Evolutionary conservation across 1,140 invertebrate genomes (phyloP), one percentile per base, ranked within the genome.

Genomic region (Teleopsis dalmanni): DNA sequence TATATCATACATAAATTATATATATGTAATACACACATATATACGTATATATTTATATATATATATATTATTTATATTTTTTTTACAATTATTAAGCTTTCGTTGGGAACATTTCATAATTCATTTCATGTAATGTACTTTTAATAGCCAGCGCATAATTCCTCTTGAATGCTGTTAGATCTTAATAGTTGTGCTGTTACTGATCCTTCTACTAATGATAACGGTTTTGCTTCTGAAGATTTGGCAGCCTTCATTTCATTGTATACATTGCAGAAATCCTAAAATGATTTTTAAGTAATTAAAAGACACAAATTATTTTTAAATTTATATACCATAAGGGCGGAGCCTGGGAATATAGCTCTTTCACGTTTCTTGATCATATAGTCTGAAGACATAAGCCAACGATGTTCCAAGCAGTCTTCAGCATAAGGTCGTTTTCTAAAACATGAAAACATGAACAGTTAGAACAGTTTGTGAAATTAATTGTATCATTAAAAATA

Each of bases 341-440:
- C 78, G 63, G 82, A 87, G 23, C 88, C 85, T 23, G 87, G 73
- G 73, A 94, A 93, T 37, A 87, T 74, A n/a, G 89, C 85, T 52
- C 89, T 76, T 69, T 96, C 91, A 29, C 93, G 77, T 64, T 91
- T 92, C 73, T 88, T 91, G 44, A 92, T 85, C 84, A 96, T 94
- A 62, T 84, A 90, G 65, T 97, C 92, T 3, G 86, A 86, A 4
- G 88, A 84, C 51, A 88, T 77, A 14, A 98, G 74, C 93, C 95
- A 98, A 68, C 92, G 85, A 71, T 98, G 91, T 63, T 98, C 92
- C 58, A 91, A 81, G 59, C 91, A 95, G 72, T 98, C 94, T 59
- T 97, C 93, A 0, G 88, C 83, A 35, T 85, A 82, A 43, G 95
- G 91, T 65, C 95, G 77, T 80, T 97, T 95, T 55, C 91, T 95